Base-by-base conservation (phyloP, 2,797 vertebrate genomes). In the Hyperoplus immaculatus region DNA sequence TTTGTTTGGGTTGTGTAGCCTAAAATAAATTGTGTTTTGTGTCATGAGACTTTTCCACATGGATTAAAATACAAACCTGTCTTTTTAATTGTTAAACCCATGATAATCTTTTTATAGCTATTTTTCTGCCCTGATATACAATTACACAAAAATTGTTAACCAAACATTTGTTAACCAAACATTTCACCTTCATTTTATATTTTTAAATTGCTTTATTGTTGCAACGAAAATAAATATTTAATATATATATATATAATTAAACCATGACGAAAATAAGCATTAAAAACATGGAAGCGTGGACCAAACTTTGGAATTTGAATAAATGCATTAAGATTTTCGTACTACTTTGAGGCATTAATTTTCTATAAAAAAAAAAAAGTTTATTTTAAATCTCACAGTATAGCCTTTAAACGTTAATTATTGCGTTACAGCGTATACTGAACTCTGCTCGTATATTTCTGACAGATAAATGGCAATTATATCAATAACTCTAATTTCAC, bases 391-490 rank as follows among this genome's bases (percentile, higher is more conserved):
- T 50, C 43, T 11, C 18, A 0, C 3, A 29, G 60, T 50, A 43
- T 56, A 43, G 29, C 3, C 29, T 29, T 29, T 29, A 29, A 57
- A 4, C 4, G 49, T 50, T 75, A 69, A 68, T 68, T 45, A 66
- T 11, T 45, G 49, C 68, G 39, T 63, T 56, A 0, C 53, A 69
- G 50, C 29, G n/a, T 15, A 29, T 62, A 43, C 29, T 53, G n/a
- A 68, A 50, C 61, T 18, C 43, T 15, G 69, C n/a, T 55, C 74
- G 62, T 68, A 13, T 77, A 79, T 84, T 81, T 67, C 69, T 70
- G 61, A 75, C 56, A 77, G 80, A 87, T 83, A 83, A 72, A 77
- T 70, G 59, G 16, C 51, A 82, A 75, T 80, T 63, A 69, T 41
- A 77, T 64, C 57, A 67, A 83, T 74, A 81, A 43, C 58, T 78